A percentile compares a stretch with the other conserved stretches of the same genome.
phyloP scores from a whole-genome alignment of 2,113 vertebrate species.

The Electrona antarctica region DNA sequence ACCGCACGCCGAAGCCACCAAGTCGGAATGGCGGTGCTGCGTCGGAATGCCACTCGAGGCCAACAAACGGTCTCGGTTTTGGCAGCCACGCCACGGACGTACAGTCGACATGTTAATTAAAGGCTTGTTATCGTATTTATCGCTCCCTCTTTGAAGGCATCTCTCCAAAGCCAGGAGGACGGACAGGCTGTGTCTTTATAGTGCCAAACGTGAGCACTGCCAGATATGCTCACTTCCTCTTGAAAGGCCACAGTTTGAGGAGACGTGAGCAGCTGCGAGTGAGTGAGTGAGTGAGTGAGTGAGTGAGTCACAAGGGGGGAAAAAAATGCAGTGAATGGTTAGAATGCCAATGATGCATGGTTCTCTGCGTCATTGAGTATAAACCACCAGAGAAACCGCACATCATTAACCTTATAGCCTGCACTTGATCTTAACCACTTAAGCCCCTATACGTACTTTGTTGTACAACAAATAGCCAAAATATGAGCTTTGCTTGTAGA shows the following conservation, averaged over 20 bases:
- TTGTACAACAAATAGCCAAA: too few species aligned
- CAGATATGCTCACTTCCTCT: slow-evolving; percentile 62
- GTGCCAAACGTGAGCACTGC: slow-evolving; percentile 62
- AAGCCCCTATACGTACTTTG: too few species aligned
- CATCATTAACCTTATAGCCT: slow-evolving; percentile 46
- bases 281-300: too few species aligned
- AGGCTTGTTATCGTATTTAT: slow-evolving; percentile 55
- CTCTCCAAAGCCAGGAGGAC: slow-evolving; percentile 45
- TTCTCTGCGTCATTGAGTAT: slow-evolving; percentile 58
- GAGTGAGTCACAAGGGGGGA: slow-evolving; percentile 66
- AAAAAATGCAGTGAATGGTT: slow-evolving; percentile 60
- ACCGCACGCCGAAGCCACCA: too few species aligned
- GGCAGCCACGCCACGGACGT: slow-evolving; percentile 9
- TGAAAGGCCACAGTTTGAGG: slow-evolving; percentile 52
- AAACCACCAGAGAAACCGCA: slow-evolving; percentile 18
- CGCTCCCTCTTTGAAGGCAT: slow-evolving; percentile 39
- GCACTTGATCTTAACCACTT: slow-evolving; percentile 3
- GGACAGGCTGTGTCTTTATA: slow-evolving; percentile 45
- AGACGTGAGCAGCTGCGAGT: slow-evolving; percentile 63
- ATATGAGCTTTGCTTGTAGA: too few species aligned
- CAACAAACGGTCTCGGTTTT: slow-evolving; percentile 24
- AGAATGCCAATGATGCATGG: slow-evolving; percentile 60
- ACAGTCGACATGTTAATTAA: slow-evolving; percentile 43
- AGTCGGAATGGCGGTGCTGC: too few species aligned
- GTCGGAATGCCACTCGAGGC: too few species aligned